Conservation (phyloP, 2,113 vertebrate genomes). For the Hypanus sabinus region DNA sequence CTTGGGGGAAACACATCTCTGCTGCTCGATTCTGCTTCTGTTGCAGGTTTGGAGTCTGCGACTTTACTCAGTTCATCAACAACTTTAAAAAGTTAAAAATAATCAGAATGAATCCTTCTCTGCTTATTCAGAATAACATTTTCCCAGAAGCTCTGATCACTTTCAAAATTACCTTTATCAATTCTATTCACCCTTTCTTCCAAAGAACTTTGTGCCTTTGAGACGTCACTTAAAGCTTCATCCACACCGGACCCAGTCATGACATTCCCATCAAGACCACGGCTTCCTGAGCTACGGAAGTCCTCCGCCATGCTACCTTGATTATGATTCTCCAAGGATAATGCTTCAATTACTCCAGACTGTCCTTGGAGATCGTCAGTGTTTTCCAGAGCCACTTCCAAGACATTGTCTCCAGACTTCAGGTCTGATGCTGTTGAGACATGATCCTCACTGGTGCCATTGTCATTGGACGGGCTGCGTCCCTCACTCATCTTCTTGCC, state of each 20-base stretch:
- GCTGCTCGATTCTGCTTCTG: too few relatives aligned
- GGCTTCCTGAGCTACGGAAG: too few relatives aligned
- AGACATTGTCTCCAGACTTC: not conserved
- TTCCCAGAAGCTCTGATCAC: not conserved
- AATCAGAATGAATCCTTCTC: not conserved
- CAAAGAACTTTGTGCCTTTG: not conserved
- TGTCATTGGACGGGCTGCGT: not conserved
- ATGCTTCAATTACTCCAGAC: not conserved
- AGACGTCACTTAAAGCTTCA: not conserved
- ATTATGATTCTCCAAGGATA: not conserved
- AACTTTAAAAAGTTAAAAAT: not conserved
- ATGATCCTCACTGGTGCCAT: not conserved
- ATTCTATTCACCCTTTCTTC: not conserved
- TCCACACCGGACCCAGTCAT: too few relatives aligned
- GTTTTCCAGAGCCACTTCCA: not conserved
- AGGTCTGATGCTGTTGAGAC: not conserved
- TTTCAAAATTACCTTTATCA: slow-evolving; percentile 10
- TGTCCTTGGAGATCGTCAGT: not conserved
- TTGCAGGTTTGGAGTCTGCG: not conserved
- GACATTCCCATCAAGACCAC: not conserved
- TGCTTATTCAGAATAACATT: not conserved
- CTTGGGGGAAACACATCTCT: not conserved
- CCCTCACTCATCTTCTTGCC: not conserved
- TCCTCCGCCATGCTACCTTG: too few relatives aligned
- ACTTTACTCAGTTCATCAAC: not conserved